Base-by-base conservation (phyloP, 2,113 vertebrate genomes). In the Aspiorhynchus laticeps region DNA sequence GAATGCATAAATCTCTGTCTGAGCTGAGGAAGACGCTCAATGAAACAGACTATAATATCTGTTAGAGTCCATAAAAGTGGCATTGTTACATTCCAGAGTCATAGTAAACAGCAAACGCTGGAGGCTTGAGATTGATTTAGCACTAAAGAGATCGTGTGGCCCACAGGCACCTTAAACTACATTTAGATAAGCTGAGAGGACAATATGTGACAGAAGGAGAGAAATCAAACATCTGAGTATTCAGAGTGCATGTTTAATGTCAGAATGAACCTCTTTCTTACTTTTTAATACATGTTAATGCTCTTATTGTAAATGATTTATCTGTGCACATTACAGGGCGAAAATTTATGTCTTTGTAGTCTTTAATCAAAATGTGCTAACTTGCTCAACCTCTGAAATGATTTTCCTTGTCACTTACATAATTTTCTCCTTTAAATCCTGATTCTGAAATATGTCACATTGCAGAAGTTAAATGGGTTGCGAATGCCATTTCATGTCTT, bases 121-220 rank as follows among this genome's bases (percentile, higher is more conserved):
- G 61, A 80, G 61, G 73, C 33, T 17, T 31, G 53, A 78, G 17
- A 77, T 65, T 85, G 80, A 82, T 67, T 85, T 41, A 63, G 74
- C n/a, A 67, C 80, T 28, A 28, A 85, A 77, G 84, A 67, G 41
- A 69, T 63, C 2, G 48, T 38, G 14, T 85, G 83, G 53, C 74
- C 83, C 14, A 31, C 63, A n/a, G 84, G 75, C 26, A 33, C 41
- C 7, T 85, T 11, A 85, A 51, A 79, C 59, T 38, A 78, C 31
- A 51, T 65, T 43, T 41, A 53, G 53, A 81, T 73, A 73, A 84
- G 82, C 5, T 56, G 0, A 56, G 26, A 74, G 31, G 31, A 74
- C 82, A 53, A 28, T 15, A 11, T 83, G 46, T 53, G 48, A 53
- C 73, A 46, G 24, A 46, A 75, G 12, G 7, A 1, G 12, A 76